A percentile compares a stretch with the other conserved stretches of the same genome.
Conservation (phyloP, 2,113 vertebrate genomes). For the Rostratula benghalensis region DNA sequence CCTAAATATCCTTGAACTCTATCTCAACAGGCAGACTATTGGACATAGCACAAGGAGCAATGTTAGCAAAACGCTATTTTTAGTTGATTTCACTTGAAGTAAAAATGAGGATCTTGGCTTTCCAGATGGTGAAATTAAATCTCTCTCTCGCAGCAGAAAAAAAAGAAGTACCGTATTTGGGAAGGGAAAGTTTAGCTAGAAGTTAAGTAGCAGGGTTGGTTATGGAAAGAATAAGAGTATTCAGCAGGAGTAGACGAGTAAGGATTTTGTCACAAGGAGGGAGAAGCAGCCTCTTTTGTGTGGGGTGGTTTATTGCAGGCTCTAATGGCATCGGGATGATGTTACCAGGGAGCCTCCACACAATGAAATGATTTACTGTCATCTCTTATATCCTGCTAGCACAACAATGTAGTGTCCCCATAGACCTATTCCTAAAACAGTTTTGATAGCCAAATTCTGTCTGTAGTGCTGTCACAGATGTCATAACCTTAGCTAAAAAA, state of each 20-base stretch:
- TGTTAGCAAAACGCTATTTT: slow-evolving; percentile 34
- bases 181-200: background rate
- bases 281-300: slow-evolving; percentile 25
- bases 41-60: background rate
- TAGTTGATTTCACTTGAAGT: slow-evolving; percentile 31
- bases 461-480: background rate
- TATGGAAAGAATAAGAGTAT: background rate
- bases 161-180: background rate
- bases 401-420: background rate
- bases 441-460: background rate
- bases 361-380: slow-evolving; percentile 51
- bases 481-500: background rate
- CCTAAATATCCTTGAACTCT: background rate
- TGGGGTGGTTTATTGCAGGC: slow-evolving; percentile 20
- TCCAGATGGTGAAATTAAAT: slow-evolving; percentile 7
- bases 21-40: background rate
- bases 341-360: slow-evolving; percentile 13
- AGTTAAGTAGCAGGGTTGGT: background rate
- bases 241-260: background rate
- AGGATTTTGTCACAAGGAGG: slow-evolving; percentile 10
- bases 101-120: slow-evolving; percentile 34
- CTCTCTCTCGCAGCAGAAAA: background rate
- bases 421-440: background rate
- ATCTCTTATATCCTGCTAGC: slow-evolving; percentile 4
- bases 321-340: slow-evolving; percentile 6